Evolutionary conservation across 2,113 vertebrate species (phyloP).

Genomic region (Marmota flaviventris): DNA sequence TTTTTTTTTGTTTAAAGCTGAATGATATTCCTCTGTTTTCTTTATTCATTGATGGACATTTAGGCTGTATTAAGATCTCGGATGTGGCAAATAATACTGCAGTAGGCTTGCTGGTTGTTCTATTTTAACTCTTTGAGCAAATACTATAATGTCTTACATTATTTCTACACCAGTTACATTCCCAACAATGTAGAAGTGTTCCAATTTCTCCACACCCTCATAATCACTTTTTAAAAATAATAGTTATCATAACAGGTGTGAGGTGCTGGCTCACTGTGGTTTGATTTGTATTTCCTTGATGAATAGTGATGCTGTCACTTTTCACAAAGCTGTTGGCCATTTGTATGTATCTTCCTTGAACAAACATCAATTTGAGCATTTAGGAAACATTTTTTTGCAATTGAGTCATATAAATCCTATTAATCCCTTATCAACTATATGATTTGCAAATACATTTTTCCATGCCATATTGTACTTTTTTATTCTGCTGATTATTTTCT

Average conservation of each 20-base stretch:
- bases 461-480: neutral
- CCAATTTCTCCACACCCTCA: neutral
- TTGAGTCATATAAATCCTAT: neutral
- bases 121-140: neutral
- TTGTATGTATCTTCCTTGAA: too few species aligned
- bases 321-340: neutral
- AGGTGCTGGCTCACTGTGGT: neutral
- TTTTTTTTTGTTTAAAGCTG: too few species aligned
- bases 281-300: neutral
- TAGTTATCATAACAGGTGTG: neutral
- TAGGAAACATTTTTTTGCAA: neutral
- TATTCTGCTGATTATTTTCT: too few species aligned
- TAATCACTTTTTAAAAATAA: neutral
- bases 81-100: neutral
- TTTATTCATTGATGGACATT: too few species aligned
- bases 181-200: neutral
- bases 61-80: too few species aligned
- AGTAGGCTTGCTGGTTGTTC: neutral
- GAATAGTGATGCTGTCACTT: too few species aligned
- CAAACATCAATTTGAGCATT: neutral
- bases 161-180: too few species aligned
- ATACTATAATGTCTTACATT: too few species aligned
- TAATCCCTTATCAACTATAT: too few species aligned
- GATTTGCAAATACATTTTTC: too few species aligned
- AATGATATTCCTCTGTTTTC: neutral